These are phyloP conservation scores for Cyphomyrus plagiostoma DNA, from an alignment of 2,113 vertebrate species.

Conservation along the genomic window DNA sequence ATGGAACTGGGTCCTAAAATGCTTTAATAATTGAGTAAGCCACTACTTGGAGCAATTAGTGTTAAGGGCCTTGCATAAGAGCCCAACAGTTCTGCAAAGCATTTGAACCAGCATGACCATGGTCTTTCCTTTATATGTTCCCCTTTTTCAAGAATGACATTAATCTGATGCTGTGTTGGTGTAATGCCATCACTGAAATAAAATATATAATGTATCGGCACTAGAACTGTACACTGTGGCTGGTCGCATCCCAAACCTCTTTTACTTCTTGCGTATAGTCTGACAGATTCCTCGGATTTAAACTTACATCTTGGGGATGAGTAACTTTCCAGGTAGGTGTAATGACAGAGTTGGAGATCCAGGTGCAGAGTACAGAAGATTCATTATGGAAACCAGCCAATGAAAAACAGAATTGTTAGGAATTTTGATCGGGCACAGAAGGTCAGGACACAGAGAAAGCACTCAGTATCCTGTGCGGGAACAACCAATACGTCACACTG, in stretches of 20 bases:
- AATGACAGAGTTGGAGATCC: background rate
- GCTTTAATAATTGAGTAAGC: background rate
- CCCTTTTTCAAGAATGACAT: background rate
- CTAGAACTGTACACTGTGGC: background rate
- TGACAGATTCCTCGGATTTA: background rate
- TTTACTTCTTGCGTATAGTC: background rate
- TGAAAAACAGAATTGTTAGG: background rate
- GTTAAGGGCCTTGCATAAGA: background rate
- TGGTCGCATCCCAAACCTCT: background rate
- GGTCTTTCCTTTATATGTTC: background rate
- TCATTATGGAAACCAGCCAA: background rate
- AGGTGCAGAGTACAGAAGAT: background rate
- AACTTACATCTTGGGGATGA: background rate
- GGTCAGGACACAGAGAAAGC: background rate
- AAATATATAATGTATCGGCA: background rate
- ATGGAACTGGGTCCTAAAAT: background rate
- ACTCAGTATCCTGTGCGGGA: background rate
- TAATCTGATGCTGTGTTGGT: background rate
- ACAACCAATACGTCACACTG: background rate
- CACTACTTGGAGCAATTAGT: background rate
- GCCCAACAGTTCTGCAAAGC: background rate
- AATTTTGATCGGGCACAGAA: background rate
- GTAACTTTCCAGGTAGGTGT: background rate
- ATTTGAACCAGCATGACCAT: background rate
- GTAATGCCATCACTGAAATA: background rate